A percentile compares a stretch with the other conserved stretches of the same genome.
These are phyloP conservation scores for Idaea aversata DNA, from an alignment of 2,888 invertebrate species.

Conservation along the genomic window DNA sequence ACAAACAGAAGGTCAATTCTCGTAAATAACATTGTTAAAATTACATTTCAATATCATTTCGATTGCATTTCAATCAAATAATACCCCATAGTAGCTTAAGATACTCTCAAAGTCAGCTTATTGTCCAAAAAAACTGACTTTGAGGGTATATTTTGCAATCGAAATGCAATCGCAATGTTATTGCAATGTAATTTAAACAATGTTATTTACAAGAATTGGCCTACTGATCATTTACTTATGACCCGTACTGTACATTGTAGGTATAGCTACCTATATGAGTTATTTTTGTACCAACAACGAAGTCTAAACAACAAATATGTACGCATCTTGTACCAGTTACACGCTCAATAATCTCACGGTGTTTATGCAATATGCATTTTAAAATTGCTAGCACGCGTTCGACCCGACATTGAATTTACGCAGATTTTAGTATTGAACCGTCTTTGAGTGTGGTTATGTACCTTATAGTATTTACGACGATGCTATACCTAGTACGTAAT, in stretches of 20 bases:
- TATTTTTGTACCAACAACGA: background rate
- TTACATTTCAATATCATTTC: too few species aligned
- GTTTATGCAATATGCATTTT: conserved; percentile 43
- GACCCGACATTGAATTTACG: conserved; percentile 49
- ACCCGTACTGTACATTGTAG: background rate
- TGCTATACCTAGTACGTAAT: background rate
- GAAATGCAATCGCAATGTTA: too few species aligned
- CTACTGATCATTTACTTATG: too few species aligned
- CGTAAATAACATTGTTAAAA: too few species aligned
- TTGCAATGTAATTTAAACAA: too few species aligned
- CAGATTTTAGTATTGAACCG: conserved; percentile 34
- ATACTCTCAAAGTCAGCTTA: too few species aligned
- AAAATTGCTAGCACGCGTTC: conserved; percentile 41
- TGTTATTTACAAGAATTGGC: too few species aligned
- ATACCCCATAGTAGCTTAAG: too few species aligned
- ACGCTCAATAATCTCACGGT: conserved; percentile 17
- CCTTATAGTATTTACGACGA: conserved; percentile 8
- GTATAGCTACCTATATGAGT: background rate
- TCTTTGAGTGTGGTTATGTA: conserved; percentile 24
- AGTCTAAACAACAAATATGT: conserved; percentile 4
- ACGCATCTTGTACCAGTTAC: conserved; percentile 25
- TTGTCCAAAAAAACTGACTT: too few species aligned
- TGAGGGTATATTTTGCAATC: too few species aligned
- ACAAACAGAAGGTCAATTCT: too few species aligned
- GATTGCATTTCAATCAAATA: too few species aligned